Percentiles rank a stretch among this genome's conserved stretches.
These are phyloP conservation scores for Morelia viridis DNA, from an alignment of 2,797 vertebrate genomes.

Conservation along the genomic window DNA sequence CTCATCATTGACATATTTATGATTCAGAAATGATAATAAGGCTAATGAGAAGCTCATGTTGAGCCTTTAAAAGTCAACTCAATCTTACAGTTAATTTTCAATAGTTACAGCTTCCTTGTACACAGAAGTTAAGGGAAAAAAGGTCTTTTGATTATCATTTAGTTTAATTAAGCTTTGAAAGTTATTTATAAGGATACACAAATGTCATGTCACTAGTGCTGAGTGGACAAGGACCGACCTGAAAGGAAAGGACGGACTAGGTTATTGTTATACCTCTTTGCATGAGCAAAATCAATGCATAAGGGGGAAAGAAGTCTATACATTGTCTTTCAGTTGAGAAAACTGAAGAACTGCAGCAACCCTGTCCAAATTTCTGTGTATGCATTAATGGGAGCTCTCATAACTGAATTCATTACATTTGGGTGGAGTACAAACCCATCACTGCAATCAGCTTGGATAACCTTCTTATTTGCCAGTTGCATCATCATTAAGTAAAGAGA, in stretches of 20 bases:
- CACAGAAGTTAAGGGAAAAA: constrained; percentile 57
- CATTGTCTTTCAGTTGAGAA: neutral
- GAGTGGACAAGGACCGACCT: constrained; percentile 23
- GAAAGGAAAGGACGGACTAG: neutral
- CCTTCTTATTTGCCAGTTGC: neutral
- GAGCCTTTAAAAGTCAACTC: constrained; percentile 76
- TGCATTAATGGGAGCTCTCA: neutral
- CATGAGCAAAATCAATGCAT: neutral
- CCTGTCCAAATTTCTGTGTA: neutral
- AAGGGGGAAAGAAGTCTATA: neutral
- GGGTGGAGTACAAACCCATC: constrained; percentile 22
- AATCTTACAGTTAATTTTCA: constrained; percentile 75
- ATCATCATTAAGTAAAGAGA: constrained; percentile 24
- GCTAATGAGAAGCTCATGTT: constrained; percentile 82
- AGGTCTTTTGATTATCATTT: constrained; percentile 70
- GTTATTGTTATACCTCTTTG: constrained; percentile 13
- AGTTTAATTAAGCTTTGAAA: constrained; percentile 72
- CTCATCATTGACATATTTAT: constrained; percentile 89
- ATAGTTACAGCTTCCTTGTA: constrained; percentile 71
- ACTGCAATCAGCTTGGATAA: constrained; percentile 33
- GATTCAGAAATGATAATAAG: constrained; percentile 85
- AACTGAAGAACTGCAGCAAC: neutral
- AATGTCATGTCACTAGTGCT: neutral
- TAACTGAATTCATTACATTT: constrained; percentile 26
- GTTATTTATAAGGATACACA: constrained; percentile 55